A percentile compares a stretch with the other conserved stretches of the same genome.
Conservation (phyloP, 2,113 vertebrate genomes). For the Polypterus bichir region DNA sequence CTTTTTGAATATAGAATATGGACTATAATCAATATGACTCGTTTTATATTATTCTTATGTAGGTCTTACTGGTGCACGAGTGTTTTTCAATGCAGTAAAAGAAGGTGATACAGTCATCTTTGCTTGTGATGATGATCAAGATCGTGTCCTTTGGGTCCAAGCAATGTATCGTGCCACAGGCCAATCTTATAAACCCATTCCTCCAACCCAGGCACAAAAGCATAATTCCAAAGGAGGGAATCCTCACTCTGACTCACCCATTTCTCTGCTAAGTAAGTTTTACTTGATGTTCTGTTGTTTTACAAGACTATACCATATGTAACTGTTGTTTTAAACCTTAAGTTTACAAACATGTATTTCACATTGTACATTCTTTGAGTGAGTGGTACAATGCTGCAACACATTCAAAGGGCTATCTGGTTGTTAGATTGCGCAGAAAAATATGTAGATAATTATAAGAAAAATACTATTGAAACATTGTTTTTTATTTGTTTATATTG, state of each 20-base stretch:
- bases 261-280: constrained; percentile 68
- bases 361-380: too few species aligned
- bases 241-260: constrained; percentile 39
- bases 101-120: constrained; percentile 88
- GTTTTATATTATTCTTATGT: constrained; percentile 10
- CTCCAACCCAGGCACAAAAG: constrained; percentile 64
- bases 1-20: neutral
- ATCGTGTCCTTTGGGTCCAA: constrained; percentile 85
- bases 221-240: constrained; percentile 61
- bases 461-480: too few species aligned
- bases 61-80: constrained; percentile 80
- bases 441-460: too few species aligned
- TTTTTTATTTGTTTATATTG: too few species aligned
- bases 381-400: too few species aligned
- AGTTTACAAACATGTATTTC: too few species aligned
- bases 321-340: too few species aligned
- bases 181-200: constrained; percentile 86
- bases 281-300: too few species aligned
- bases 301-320: too few species aligned
- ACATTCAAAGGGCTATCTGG: too few species aligned
- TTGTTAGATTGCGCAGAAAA: too few species aligned
- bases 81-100: constrained; percentile 88
- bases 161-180: constrained; percentile 94
- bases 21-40: too few species aligned
- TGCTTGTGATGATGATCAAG: constrained; percentile 85